These are phyloP conservation scores for Hafferia zeledoni DNA, from an alignment of 2,797 vertebrate species.

Conservation along the genomic window DNA sequence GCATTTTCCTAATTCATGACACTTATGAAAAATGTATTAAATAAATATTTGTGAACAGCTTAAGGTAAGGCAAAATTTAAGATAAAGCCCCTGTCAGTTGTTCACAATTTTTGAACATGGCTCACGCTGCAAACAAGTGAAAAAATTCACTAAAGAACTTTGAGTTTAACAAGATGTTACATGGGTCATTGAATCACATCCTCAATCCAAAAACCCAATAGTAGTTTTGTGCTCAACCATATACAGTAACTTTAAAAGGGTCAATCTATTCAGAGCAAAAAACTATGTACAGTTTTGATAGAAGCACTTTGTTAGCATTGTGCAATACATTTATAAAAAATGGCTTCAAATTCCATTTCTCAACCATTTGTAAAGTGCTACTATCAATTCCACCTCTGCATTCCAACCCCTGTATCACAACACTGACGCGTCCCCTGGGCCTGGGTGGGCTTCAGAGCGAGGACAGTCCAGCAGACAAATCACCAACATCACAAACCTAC, in stretches of 20 bases:
- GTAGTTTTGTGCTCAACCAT: conserved; percentile 73
- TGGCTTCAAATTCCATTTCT: conserved; percentile 79
- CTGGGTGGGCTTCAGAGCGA: conserved; percentile 60
- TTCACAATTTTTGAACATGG: conserved; percentile 73
- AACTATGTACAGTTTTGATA: conserved; percentile 74
- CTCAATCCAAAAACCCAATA: conserved; percentile 74
- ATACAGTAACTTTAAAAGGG: conserved; percentile 66
- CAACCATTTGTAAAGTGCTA: conserved; percentile 83
- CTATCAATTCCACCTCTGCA: conserved; percentile 65
- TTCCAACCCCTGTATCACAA: conserved; percentile 25
- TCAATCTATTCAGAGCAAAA: conserved; percentile 60
- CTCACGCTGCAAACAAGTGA: conserved; percentile 74
- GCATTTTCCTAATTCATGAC: conserved; percentile 75
- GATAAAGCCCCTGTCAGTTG: conserved; percentile 72
- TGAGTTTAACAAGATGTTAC: conserved; percentile 32
- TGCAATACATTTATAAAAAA: conserved; percentile 80
- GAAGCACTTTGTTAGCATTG: conserved; percentile 79
- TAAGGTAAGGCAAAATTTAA: conserved; percentile 81
- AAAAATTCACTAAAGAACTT: conserved; percentile 71
- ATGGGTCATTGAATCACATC: conserved; percentile 62
- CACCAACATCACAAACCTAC: conserved; percentile 79
- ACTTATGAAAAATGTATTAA: conserved; percentile 78
- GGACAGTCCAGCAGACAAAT: conserved; percentile 71
- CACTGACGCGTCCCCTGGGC: conserved; percentile 23
- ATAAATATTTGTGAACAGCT: conserved; percentile 81